phyloP scores from a whole-genome alignment of 2,797 vertebrate genomes.

The Anguilla pacifica region DNA sequence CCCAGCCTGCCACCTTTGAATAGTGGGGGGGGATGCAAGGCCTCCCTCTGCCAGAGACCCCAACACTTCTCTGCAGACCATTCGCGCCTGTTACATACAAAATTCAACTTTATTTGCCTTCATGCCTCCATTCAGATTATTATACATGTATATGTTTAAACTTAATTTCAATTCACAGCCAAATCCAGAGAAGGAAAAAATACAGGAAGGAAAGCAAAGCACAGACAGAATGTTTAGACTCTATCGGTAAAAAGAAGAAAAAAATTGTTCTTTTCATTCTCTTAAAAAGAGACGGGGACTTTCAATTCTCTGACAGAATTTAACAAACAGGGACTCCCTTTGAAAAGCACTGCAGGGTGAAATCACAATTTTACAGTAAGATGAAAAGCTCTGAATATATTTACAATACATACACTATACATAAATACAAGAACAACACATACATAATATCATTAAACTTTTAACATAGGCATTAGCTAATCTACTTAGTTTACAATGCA shows the following conservation, averaged over 20 bases:
- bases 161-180: conserved; percentile 99
- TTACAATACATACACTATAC: conserved; percentile 99
- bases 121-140: conserved; percentile 99
- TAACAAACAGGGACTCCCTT: conserved; percentile 87
- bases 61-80: conserved; percentile 47
- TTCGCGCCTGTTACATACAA: conserved; percentile 88
- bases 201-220: conserved; percentile 88
- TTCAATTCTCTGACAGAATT: conserved; percentile 85
- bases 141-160: conserved; percentile 99
- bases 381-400: conserved; percentile 97
- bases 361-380: conserved; percentile 93
- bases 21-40: conserved; percentile 38
- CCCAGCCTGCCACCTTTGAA: conserved; percentile 27
- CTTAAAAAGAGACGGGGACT: conserved; percentile 85
- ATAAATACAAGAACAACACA: conserved; percentile 99
- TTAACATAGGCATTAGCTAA: conserved; percentile 92
- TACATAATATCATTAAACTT: conserved; percentile 98
- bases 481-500: conserved; percentile 87
- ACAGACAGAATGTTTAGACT: conserved; percentile 97
- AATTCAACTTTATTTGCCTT: conserved; percentile 99
- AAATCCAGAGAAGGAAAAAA: conserved; percentile 89
- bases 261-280: conserved; percentile 89
- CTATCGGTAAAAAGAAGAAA: conserved; percentile 75
- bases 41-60: conserved; percentile 51
- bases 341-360: conserved; percentile 87